Evolutionary conservation across 2,888 invertebrate genomes (phyloP), one percentile per base, ranked within the genome.

Genomic region (Drosophila mercatorum): DNA sequence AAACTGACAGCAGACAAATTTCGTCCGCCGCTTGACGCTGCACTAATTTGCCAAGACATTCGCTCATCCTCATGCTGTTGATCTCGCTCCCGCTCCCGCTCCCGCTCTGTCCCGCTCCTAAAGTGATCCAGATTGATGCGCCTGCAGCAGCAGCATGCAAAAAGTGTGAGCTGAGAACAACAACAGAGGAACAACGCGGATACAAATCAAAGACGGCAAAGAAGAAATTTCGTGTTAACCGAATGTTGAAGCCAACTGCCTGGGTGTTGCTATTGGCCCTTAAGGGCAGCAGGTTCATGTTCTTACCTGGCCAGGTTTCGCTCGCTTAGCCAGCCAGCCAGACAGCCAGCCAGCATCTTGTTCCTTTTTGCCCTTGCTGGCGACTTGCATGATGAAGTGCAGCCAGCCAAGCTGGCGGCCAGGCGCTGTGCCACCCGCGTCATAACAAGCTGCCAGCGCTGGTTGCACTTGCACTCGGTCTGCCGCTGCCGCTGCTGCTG

Each of bases 21-120:
- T 89, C 65, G 72, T 68, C 66, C 72, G 82, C 85, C 85, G 85
- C 85, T 84, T 81, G 88, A 74, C 84, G 90, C 78, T 85, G 84
- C 90, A 88, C 90, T 85, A 85, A 85, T 85, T 85, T 85, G 90
- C 89, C 88, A 80, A 83, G 90, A 87, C 87, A 83, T 90, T 84
- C 89, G 89, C 89, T 81, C 79, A 81, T 64, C 73, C 79, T 74
- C 85, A 74, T 81, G 78, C 78, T 75, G 72, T 51, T 81, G 88
- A 89, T 84, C 85, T 66, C 65, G 62, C 47, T 46, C 22, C 22
- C 1, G 22, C 22, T 84, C 85, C 64, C 65, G 62, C 47, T 46
- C 22, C 22, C 22, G 22, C 22, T 22, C 22, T 22, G 22, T 22
- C 55, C 47, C 68, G 51, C 65, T 28, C 28, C 28, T 28, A 5